Evolutionary conservation across 1,140 invertebrate species (phyloP).

Genomic region (Eumeta japonica): DNA sequence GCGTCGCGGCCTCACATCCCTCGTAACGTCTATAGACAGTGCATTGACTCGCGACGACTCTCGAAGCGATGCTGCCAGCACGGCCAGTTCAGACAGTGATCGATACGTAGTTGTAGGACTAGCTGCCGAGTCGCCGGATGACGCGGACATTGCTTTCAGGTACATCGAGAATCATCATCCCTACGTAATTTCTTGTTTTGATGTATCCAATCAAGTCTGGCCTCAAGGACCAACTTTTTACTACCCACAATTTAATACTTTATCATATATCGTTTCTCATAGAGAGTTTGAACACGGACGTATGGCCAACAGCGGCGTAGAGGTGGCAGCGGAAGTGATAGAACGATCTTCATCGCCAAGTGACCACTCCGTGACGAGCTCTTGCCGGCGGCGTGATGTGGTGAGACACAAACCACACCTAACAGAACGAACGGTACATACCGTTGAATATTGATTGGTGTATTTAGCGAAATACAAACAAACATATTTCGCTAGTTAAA

Average conservation of each 20-base stretch:
- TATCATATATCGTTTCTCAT: too few relatives aligned
- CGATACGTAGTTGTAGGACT: conserved; percentile 70
- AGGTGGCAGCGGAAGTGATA: conserved; percentile 82
- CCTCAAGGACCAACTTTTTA: too few relatives aligned
- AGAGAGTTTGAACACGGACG: conserved; percentile 48
- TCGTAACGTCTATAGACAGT: conserved; percentile 80
- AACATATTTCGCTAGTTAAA: too few relatives aligned
- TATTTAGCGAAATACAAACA: too few relatives aligned
- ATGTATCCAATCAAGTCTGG: too few relatives aligned
- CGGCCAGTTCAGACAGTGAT: conserved; percentile 79
- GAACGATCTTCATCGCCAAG: conserved; percentile 74
- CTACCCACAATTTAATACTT: too few relatives aligned
- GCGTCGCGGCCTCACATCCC: conserved; percentile 75
- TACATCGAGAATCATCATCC: conserved; percentile 36
- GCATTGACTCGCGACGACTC: conserved; percentile 71
- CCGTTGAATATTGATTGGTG: too few relatives aligned
- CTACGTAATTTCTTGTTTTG: conserved; percentile 44
- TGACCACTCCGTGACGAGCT: conserved; percentile 77
- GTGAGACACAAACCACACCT: too few relatives aligned
- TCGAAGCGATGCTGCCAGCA: conserved; percentile 69
- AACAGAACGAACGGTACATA: not conserved
- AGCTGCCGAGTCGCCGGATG: conserved; percentile 64
- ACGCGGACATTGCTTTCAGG: conserved; percentile 64
- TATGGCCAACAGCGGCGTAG: conserved; percentile 52
- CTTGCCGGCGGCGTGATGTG: conserved; percentile 72